Percentiles rank a stretch among this genome's conserved stretches.
These are phyloP conservation scores for Brachyhypopomus occidentalis DNA, from an alignment of 2,113 vertebrate genomes.

Conservation along the genomic window DNA sequence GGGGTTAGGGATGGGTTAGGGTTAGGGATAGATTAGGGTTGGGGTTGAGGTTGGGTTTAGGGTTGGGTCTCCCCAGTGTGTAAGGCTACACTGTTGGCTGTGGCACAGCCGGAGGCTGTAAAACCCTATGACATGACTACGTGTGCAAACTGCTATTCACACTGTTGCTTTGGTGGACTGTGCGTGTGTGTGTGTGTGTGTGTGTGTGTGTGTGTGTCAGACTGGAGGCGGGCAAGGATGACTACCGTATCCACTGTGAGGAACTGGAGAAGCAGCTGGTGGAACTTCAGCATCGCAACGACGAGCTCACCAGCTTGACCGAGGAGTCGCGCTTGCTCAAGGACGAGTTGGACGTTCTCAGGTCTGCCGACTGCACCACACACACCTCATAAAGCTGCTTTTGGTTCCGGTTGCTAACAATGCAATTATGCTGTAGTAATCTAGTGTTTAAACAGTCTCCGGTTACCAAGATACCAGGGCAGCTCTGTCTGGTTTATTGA, in stretches of 20 bases:
- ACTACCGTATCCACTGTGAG: constrained; percentile 96
- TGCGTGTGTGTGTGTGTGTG: not conserved
- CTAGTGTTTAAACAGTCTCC: too few relatives aligned
- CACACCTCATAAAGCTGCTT: not conserved
- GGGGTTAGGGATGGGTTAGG: too few relatives aligned
- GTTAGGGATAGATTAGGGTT: too few relatives aligned
- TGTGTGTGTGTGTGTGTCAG: constrained; percentile 64
- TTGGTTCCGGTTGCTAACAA: not conserved
- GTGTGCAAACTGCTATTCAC: too few relatives aligned
- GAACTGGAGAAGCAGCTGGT: constrained; percentile 93
- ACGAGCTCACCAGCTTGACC: constrained; percentile 90
- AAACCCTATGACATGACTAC: too few relatives aligned
- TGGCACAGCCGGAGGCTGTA: too few relatives aligned
- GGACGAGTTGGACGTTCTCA: constrained; percentile 94
- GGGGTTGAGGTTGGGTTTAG: too few relatives aligned
- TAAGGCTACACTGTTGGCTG: too few relatives aligned
- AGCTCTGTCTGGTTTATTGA: not conserved
- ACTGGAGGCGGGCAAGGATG: constrained; percentile 96
- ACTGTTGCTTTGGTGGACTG: not conserved
- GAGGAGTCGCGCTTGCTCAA: constrained; percentile 93
- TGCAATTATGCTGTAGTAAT: too few relatives aligned
- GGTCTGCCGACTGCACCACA: constrained; percentile 62
- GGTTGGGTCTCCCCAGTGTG: too few relatives aligned
- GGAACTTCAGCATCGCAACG: constrained; percentile 92
- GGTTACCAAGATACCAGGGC: not conserved